Conservation (phyloP, 2,113 vertebrate genomes). For the Rhineura floridana region DNA sequence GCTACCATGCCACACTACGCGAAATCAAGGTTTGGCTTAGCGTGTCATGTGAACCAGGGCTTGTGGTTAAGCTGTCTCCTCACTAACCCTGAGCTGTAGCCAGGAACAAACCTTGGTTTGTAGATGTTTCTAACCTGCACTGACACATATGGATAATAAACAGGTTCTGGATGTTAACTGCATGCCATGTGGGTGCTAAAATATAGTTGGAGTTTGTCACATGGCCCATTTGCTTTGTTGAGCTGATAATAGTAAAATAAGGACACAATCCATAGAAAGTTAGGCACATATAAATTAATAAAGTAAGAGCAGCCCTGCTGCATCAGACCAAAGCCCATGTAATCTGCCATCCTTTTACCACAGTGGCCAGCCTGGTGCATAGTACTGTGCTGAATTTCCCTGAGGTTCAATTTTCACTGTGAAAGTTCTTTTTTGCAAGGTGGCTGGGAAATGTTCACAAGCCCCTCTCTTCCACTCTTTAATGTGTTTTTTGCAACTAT, state of each 20-base stretch:
- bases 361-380: no score
- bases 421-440: background rate
- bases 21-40: no score
- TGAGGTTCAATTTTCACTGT: background rate
- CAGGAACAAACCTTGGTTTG: constrained; percentile 20
- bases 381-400: background rate
- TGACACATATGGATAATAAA: constrained; percentile 60
- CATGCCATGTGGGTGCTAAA: constrained; percentile 39
- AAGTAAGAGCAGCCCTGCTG: no score
- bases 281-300: background rate
- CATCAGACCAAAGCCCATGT: no score
- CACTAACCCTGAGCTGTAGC: no score
- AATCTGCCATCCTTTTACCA: no score
- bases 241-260: constrained; percentile 34
- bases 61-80: no score
- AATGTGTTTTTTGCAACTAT: no score
- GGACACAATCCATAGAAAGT: background rate
- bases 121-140: constrained; percentile 49
- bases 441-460: background rate
- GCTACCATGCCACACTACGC: no score
- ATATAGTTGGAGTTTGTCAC: background rate
- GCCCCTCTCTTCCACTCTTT: background rate
- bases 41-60: no score
- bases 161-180: constrained; percentile 54
- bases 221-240: constrained; percentile 23